Percentiles rank a stretch among this genome's conserved stretches.
Conservation (phyloP, 2,888 invertebrate genomes). For the Chloroclystis v-ata region DNA sequence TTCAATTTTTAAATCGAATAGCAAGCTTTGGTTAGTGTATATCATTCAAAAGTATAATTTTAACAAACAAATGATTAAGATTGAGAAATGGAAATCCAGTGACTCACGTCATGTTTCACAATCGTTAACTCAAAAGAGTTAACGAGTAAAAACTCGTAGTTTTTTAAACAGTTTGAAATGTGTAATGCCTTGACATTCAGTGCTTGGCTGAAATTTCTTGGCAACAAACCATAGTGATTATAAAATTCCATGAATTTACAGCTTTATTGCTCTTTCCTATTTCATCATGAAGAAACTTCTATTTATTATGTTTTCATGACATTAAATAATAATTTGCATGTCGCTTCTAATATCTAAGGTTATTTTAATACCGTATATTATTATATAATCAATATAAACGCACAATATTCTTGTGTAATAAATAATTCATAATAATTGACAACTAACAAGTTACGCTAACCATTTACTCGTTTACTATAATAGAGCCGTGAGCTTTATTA, state of each 20-base stretch:
- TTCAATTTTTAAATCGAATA: no score
- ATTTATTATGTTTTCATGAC: not conserved
- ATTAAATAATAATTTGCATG: no score
- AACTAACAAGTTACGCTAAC: conserved; percentile 20
- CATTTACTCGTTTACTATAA: not conserved
- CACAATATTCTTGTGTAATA: no score
- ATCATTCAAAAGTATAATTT: no score
- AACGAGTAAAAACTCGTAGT: no score
- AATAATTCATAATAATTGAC: conserved; percentile 20
- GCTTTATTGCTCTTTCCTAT: not conserved
- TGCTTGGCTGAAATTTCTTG: conserved; percentile 34
- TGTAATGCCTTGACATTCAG: not conserved
- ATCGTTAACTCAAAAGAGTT: no score
- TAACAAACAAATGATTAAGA: no score
- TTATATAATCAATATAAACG: not conserved
- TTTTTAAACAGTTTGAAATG: conserved; percentile 12
- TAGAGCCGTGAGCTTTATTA: conserved; percentile 4
- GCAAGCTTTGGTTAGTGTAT: no score
- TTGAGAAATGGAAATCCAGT: conserved; percentile 32
- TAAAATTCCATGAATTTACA: not conserved
- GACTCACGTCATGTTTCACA: conserved; percentile 28
- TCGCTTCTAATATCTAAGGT: no score
- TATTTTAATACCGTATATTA: not conserved
- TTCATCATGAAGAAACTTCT: no score
- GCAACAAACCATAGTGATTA: conserved; percentile 22